A percentile compares a stretch with the other conserved stretches of the same genome.
These are phyloP conservation scores for Dryomyza anilis DNA, from an alignment of 2,888 invertebrate species.

Conservation along the genomic window DNA sequence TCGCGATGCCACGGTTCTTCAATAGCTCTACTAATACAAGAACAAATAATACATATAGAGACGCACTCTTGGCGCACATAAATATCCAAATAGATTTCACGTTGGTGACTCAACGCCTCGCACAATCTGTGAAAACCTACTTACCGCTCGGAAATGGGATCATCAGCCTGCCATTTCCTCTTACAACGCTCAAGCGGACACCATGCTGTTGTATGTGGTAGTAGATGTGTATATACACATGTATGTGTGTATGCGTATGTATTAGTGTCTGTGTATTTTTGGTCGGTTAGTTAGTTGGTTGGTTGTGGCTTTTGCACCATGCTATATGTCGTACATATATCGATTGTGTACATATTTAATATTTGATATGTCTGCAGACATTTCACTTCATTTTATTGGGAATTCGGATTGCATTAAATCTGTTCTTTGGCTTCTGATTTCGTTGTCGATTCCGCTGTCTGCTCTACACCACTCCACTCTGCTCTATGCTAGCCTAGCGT, in stretches of 20 bases:
- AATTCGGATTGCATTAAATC: constrained; percentile 47
- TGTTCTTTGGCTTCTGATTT: constrained; percentile 29
- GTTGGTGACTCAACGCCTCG: constrained; percentile 1
- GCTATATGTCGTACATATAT: constrained; percentile 10
- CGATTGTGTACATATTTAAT: constrained; percentile 22
- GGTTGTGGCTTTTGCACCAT: background rate
- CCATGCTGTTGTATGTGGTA: background rate
- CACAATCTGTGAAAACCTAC: constrained; percentile 7
- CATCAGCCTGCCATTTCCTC: constrained; percentile 57
- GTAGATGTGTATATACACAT: background rate
- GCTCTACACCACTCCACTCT: background rate
- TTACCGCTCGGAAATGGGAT: constrained; percentile 49
- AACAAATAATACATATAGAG: too few species aligned
- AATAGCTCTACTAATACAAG: too few species aligned
- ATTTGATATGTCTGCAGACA: constrained; percentile 29
- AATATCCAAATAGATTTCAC: background rate
- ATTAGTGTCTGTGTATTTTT: constrained; percentile 8
- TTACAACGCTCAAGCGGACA: constrained; percentile 12
- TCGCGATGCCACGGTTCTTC: too few species aligned
- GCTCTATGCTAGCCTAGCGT: background rate
- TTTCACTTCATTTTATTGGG: constrained; percentile 28
- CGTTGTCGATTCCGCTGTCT: constrained; percentile 10
- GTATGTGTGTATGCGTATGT: background rate
- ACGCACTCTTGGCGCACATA: too few species aligned
- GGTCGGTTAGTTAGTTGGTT: too few species aligned